Percentiles rank a stretch among this genome's conserved stretches.
Conservation (phyloP, 2,113 vertebrate genomes). For the Cottus gobio region DNA sequence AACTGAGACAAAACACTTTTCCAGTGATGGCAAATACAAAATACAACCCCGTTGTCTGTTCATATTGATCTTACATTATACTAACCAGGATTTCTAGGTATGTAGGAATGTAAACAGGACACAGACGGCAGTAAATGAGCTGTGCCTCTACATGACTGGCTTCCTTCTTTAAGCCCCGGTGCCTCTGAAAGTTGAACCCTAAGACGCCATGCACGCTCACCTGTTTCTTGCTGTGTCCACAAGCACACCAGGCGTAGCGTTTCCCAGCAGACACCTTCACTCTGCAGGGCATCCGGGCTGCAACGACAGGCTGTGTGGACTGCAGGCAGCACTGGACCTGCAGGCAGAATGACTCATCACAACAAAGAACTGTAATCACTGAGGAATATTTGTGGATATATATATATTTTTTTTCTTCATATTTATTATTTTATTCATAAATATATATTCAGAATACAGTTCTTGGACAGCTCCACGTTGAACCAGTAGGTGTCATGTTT, state of each 20-base stretch:
- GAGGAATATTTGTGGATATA: background rate
- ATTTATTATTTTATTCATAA: no score
- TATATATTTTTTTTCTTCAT: no score
- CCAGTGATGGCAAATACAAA: no score
- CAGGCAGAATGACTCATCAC: background rate
- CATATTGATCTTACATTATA: background rate
- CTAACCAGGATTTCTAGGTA: background rate
- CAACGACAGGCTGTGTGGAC: constrained; percentile 68
- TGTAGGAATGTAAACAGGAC: constrained; percentile 3
- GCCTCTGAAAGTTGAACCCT: constrained; percentile 7
- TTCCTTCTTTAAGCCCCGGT: constrained; percentile 2
- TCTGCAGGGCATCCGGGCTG: constrained; percentile 84
- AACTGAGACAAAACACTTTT: no score
- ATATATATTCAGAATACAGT: background rate
- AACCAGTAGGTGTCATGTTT: background rate
- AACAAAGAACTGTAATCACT: background rate
- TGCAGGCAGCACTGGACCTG: constrained; percentile 49
- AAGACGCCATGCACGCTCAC: constrained; percentile 62
- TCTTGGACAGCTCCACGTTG: background rate
- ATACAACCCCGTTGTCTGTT: background rate
- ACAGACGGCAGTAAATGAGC: constrained; percentile 1
- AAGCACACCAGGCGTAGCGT: constrained; percentile 88
- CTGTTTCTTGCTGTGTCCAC: constrained; percentile 90
- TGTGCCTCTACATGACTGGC: background rate
- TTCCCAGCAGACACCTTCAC: constrained; percentile 86